A percentile compares a stretch with the other conserved stretches of the same genome.
Conservation (phyloP, 92 coral and sea anemone genomes). For the Phenganax stokvisi region DNA sequence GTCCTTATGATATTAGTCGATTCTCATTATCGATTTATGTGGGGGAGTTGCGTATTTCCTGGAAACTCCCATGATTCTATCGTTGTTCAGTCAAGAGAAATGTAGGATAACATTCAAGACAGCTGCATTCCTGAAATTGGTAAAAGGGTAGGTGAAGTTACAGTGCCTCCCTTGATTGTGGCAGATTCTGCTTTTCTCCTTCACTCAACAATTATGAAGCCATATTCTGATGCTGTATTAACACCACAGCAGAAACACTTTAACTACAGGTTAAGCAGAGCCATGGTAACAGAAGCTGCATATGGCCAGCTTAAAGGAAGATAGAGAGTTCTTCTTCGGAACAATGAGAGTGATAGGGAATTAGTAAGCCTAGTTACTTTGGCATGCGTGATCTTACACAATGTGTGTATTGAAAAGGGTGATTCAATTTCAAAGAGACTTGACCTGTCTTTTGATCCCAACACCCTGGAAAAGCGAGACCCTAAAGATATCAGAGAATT, state of each 20-base stretch:
- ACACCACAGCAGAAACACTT: constrained; percentile 30
- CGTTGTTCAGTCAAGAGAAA: background rate
- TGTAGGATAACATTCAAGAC: constrained; percentile 17
- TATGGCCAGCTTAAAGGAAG: constrained; percentile 51
- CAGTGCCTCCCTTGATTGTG: constrained; percentile 28
- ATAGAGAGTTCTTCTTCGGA: constrained; percentile 45
- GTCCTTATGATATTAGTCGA: constrained; percentile 24
- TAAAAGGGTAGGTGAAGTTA: constrained; percentile 34
- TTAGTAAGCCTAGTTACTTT: constrained; percentile 38
- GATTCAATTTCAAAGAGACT: constrained; percentile 50
- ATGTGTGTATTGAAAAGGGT: constrained; percentile 47
- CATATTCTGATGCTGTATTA: constrained; percentile 30
- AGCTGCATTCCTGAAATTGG: constrained; percentile 17
- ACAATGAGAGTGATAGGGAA: constrained; percentile 44
- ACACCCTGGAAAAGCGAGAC: constrained; percentile 54
- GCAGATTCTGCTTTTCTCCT: constrained; percentile 46
- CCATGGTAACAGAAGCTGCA: constrained; percentile 34
- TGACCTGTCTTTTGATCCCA: constrained; percentile 54
- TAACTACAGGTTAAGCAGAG: constrained; percentile 37
- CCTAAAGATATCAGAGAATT: constrained; percentile 19
- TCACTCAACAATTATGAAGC: constrained; percentile 29
- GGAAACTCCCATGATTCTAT: too few relatives aligned
- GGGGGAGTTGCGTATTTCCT: too few relatives aligned
- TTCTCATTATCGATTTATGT: background rate
- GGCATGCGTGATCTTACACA: constrained; percentile 51